phyloP scores from a whole-genome alignment of 2,113 vertebrate species.

The Falcunculus frontatus region DNA sequence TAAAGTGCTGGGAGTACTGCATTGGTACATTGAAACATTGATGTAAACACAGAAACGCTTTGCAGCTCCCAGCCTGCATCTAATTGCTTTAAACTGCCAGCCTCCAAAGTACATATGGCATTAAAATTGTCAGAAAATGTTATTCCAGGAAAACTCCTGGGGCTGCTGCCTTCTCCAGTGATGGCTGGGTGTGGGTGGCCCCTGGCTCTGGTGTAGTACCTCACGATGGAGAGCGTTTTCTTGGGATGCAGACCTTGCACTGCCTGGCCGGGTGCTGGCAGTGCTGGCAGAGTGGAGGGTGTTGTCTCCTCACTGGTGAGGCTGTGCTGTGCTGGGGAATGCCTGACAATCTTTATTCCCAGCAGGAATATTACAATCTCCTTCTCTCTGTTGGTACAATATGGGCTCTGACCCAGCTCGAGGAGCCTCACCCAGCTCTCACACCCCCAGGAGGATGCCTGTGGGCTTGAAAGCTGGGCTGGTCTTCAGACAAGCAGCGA shows the following conservation, averaged over 20 bases:
- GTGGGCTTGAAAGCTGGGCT: background rate
- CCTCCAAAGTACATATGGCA: background rate
- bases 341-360: background rate
- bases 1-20: background rate
- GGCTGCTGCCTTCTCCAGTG: background rate
- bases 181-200: background rate
- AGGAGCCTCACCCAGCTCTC: background rate
- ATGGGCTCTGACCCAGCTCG: background rate
- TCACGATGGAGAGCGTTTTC: background rate
- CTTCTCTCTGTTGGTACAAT: accelerated
- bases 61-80: background rate
- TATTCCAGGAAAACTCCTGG: background rate
- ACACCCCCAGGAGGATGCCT: background rate
- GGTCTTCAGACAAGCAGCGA: background rate
- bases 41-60: background rate
- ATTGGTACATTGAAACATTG: background rate
- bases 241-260: background rate
- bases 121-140: background rate
- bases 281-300: background rate
- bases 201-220: background rate
- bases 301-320: background rate
- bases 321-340: background rate
- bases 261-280: accelerated
- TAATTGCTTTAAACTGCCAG: background rate
- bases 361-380: background rate